phyloP scores from a whole-genome alignment of 2,113 vertebrate species.

The Sigmodon hispidus region DNA sequence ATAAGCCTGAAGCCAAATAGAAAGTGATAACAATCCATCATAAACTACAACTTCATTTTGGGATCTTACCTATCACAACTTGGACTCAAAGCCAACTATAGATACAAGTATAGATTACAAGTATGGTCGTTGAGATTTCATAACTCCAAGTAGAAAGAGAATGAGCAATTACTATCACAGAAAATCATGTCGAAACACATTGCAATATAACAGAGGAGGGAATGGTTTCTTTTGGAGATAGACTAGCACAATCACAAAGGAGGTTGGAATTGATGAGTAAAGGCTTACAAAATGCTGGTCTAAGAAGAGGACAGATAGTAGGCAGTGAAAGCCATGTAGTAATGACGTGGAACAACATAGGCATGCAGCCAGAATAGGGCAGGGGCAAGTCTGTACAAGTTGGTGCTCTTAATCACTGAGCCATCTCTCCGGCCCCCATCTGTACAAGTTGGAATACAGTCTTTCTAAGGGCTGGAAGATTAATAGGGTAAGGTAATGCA shows the following conservation, averaged over 20 bases:
- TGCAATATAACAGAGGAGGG: background rate
- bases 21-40: background rate
- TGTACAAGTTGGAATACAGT: too few species aligned
- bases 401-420: too few species aligned
- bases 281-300: background rate
- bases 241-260: background rate
- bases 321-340: background rate
- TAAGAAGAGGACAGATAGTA: background rate
- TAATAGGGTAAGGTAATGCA: background rate
- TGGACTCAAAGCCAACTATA: background rate
- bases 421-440: too few species aligned
- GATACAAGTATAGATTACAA: background rate
- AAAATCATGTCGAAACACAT: background rate
- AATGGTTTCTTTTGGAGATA: background rate
- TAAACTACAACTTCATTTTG: background rate
- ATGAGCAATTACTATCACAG: background rate
- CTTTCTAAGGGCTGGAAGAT: background rate
- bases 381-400: background rate
- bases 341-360: background rate
- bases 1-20: background rate
- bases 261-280: background rate
- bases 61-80: conserved; percentile 10
- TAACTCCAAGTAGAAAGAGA: background rate
- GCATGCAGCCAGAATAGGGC: background rate
- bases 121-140: conserved; percentile 7